Base-by-base conservation (phyloP, 2,888 invertebrate species). In the Trichogramma dendrolimi region DNA sequence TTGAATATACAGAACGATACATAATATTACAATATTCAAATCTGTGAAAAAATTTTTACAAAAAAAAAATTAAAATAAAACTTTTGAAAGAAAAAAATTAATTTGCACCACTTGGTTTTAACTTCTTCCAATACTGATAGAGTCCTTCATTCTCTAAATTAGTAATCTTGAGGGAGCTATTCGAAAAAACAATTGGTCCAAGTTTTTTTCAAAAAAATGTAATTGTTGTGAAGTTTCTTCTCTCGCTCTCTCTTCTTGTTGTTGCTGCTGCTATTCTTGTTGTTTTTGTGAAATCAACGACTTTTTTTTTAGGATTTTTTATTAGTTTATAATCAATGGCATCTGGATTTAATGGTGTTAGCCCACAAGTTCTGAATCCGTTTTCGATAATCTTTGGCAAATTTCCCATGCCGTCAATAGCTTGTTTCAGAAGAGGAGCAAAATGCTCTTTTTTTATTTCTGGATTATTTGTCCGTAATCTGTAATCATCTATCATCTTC, bases 361-460 rank as follows among this genome's bases (percentile, higher is more conserved):
- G 43, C 4, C 60, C 60, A 55, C 60, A 60, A 3, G 43, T 50
- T 50, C 39, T 60, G 42, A 60, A 60, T 2, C 63, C 60, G 54
- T 58, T 57, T 55, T 54, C n/a, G 14, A 62, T 63, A 39, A 55
- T 60, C 10, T 10, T 41, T 40, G 43, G 8, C 47, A 57, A 60
- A 54, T 58, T 58, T 42, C 49, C 11, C 55, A 63, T 57, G 10
- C 40, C 38, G 56, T 63, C 60, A 6, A 58, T 8, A 38, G 61
- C 42, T 43, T 42, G 48, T 58, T 64, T 61, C 49, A 61, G 55
- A 40, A 61, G 1, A 42, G 58, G 61, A 44, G 48, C 63, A 60
- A 63, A 63, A 6, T 55, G 41, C 47, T 60, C 52, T 50, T 8
- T 63, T 44, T 50, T 58, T 51, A 62, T 51, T 40, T 55, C n/a